Conservation (phyloP, 1,140 invertebrate species). For the Bicyclus anynana region DNA sequence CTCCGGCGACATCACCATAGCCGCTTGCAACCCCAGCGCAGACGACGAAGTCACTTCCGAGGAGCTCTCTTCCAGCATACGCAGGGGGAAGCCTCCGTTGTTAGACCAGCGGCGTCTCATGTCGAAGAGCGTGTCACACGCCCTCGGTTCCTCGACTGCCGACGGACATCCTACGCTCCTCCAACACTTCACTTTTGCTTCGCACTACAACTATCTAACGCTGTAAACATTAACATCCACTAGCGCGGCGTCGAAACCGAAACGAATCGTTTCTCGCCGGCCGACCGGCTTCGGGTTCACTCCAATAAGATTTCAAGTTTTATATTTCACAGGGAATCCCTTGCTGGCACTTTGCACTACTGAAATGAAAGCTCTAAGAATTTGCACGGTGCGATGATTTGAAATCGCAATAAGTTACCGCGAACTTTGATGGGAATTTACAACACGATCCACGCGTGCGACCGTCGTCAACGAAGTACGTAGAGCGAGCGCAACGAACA, state of each 20-base stretch:
- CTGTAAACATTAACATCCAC: constrained; percentile 50
- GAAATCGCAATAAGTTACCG: constrained; percentile 46
- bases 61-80: constrained; percentile 84
- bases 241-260: constrained; percentile 55
- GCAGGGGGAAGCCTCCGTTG: constrained; percentile 81
- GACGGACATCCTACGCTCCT: constrained; percentile 64
- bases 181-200: constrained; percentile 70
- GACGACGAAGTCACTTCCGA: constrained; percentile 87
- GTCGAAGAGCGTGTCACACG: constrained; percentile 67
- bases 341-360: constrained; percentile 49
- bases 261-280: constrained; percentile 57
- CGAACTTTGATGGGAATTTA: constrained; percentile 45
- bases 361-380: constrained; percentile 50
- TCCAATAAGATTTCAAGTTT: constrained; percentile 41
- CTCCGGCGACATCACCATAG: constrained; percentile 83
- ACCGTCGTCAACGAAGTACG: constrained; percentile 70
- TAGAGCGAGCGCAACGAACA: constrained; percentile 56
- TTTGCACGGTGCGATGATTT: constrained; percentile 33
- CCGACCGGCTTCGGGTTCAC: constrained; percentile 41
- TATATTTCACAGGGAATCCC: constrained; percentile 29
- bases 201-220: constrained; percentile 63
- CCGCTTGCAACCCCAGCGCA: constrained; percentile 76
- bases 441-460: constrained; percentile 65
- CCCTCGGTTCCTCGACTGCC: constrained; percentile 48
- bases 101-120: constrained; percentile 85